Conservation (phyloP, 1,140 invertebrate species). For the Paraescarpia echinospica region DNA sequence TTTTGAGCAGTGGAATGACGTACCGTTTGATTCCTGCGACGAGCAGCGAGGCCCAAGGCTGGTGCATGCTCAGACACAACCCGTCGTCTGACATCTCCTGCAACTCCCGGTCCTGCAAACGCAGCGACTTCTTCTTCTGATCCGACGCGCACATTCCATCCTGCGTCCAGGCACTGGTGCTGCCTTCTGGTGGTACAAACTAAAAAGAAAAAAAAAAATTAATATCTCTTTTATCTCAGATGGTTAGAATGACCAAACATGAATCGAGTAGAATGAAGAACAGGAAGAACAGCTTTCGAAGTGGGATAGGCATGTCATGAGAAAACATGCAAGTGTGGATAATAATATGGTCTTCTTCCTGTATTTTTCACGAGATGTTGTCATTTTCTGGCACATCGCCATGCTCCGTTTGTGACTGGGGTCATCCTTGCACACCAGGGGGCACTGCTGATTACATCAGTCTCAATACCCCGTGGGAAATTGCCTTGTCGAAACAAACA, state of each 20-base stretch:
- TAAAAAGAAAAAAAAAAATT: slow-evolving; percentile 24
- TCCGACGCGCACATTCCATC: background rate
- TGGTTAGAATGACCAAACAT: background rate
- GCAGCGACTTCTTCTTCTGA: slow-evolving; percentile 22
- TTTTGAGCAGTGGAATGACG: background rate
- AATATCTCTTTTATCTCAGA: background rate
- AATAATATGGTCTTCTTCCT: no score
- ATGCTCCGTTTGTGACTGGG: no score
- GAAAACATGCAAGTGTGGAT: no score
- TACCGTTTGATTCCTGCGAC: slow-evolving; percentile 89
- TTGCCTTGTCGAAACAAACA: no score
- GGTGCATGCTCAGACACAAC: slow-evolving; percentile 89
- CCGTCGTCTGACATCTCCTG: slow-evolving; percentile 87
- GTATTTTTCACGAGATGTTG: no score
- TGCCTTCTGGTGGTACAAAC: slow-evolving; percentile 26
- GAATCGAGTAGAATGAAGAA: no score
- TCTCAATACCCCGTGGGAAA: no score
- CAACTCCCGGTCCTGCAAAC: slow-evolving; percentile 80
- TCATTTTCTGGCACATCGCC: no score
- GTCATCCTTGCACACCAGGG: no score
- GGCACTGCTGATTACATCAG: no score
- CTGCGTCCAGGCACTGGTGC: background rate
- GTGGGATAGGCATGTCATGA: no score
- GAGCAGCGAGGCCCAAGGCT: slow-evolving; percentile 91
- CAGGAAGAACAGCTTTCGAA: no score